Base-by-base conservation (phyloP, 2,888 invertebrate species). In the Tetragonula carbonaria region DNA sequence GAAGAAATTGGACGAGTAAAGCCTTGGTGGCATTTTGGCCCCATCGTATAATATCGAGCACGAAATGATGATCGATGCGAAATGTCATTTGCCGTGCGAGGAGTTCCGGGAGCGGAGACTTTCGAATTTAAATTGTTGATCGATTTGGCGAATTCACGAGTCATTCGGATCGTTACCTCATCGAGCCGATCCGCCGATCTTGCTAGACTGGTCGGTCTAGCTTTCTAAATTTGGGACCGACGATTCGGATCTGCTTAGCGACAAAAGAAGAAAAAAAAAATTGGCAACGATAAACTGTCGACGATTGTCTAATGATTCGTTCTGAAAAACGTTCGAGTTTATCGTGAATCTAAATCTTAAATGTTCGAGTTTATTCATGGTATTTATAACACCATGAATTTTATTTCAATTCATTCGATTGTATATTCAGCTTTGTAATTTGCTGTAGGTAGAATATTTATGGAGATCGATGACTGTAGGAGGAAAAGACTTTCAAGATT, bases 41-140 rank as follows among this genome's bases (percentile, higher is more conserved):
- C 67, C 82, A 65, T 70, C 80, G 80, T 72, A 72, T 66, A 28
- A 45, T 85, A 87, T 88, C 87, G 88, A 82, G 76, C 80, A 87
- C 57, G 80, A 6, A 84, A 84, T 50, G 78, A 11, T 84, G 87
- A 90, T 89, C 89, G 85, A 82, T 82, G 82, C 90, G 87, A 90
- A 90, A 88, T 87, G 90, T 90, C 88, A 86, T 90, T 87, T 88
- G 82, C 21, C 76, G 83, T 21, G 21, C 86, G 45, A 80, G 79
- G 71, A 88, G 90, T 91, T 91, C 92, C 91, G 91, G 90, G 90
- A 91, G 88, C 87, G 77, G 87, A 78, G 51, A 78, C 91, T 91
- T 91, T 91, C 91, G 88, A 91, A 91, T 91, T 90, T 89, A 90
- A 91, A 91, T 89, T 86, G 84, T 11, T 85, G 85, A 85, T 77